Evolutionary conservation across 1,140 invertebrate genomes (phyloP), one percentile per base, ranked within the genome.

Genomic region (Drosophila eugracilis): DNA sequence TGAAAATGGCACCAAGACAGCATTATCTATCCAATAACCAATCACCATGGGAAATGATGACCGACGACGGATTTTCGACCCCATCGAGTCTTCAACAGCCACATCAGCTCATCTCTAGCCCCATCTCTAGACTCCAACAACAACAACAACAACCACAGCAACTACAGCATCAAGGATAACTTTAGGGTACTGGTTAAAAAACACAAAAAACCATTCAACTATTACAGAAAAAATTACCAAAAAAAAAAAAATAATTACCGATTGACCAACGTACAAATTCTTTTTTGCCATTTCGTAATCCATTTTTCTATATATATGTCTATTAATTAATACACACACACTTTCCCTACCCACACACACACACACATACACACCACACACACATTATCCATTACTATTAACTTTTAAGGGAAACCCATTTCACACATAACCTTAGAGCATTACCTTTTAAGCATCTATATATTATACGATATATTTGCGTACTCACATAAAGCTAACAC

Each of bases 101-200:
- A 59, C 78, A 49, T 47, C 75, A 65, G 60, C 37, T 55, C 48
- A 65, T 60, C 50, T 49, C 42, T 44, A 44, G 12, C n/a, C 42
- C 44, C 66, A 70, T 63, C 63, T 66, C 37, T 62, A 62, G 34
- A 39, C 12, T 55, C 49, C 39, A 39, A 44, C 39, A 36, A 21
- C 59, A 36, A 26, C 59, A 60, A 21, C 39, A 39, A 44, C 39
- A 36, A 21, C 59, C 26, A 26, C 59, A 60, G 28, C 24, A 14
- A 57, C 41, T 47, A 32, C 63, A 53, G 37, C 63, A 67, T 39
- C 63, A 53, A 67, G 63, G 63, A 67, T 81, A 50, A 50, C 62
- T 63, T 65, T 83, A 83, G 79, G 79, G 79, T 83, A 83, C 79
- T 83, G 79, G 79, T 83, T 77, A 71, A 62, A 74, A 58, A 65